A percentile compares a stretch with the other conserved stretches of the same genome.
These are phyloP conservation scores for Drosophila algonquin DNA, from an alignment of 2,888 invertebrate species.

Conservation along the genomic window DNA sequence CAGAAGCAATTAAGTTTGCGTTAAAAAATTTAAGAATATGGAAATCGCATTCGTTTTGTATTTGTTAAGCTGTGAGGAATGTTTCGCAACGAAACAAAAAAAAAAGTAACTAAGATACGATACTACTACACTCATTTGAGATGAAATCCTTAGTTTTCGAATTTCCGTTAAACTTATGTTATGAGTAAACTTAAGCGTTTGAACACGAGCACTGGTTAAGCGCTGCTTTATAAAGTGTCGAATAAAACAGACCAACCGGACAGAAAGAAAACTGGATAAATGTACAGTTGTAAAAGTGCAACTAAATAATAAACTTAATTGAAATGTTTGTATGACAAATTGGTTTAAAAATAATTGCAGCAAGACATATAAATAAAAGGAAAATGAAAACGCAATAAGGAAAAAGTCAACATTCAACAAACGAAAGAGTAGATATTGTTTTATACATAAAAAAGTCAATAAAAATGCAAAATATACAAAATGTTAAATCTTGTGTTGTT, in stretches of 20 bases:
- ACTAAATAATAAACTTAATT: conserved; percentile 32
- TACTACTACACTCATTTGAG: conserved; percentile 39
- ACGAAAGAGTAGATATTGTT: conserved; percentile 66
- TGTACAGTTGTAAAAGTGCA: neutral
- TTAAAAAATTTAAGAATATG: conserved; percentile 30
- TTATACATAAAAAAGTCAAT: conserved; percentile 76
- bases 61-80: conserved; percentile 75
- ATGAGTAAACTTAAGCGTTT: conserved; percentile 48
- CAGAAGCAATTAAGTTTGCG: conserved; percentile 54
- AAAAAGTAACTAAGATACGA: conserved; percentile 40
- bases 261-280: conserved; percentile 19
- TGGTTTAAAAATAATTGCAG: conserved; percentile 55
- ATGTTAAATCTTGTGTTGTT: conserved; percentile 47
- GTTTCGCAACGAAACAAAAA: conserved; percentile 78
- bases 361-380: conserved; percentile 28
- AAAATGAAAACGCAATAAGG: conserved; percentile 21
- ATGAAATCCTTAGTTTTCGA: conserved; percentile 56
- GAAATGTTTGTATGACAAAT: conserved; percentile 47
- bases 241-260: conserved; percentile 26
- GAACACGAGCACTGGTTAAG: conserved; percentile 30
- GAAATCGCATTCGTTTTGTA: conserved; percentile 44
- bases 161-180: conserved; percentile 53
- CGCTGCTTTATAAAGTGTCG: conserved; percentile 43
- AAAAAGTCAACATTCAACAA: conserved; percentile 27
- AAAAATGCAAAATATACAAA: conserved; percentile 73